A percentile compares a stretch with the other conserved stretches of the same genome.
These are phyloP conservation scores for Micrastur ruficollis DNA, from an alignment of 2,797 vertebrate species.

Conservation along the genomic window DNA sequence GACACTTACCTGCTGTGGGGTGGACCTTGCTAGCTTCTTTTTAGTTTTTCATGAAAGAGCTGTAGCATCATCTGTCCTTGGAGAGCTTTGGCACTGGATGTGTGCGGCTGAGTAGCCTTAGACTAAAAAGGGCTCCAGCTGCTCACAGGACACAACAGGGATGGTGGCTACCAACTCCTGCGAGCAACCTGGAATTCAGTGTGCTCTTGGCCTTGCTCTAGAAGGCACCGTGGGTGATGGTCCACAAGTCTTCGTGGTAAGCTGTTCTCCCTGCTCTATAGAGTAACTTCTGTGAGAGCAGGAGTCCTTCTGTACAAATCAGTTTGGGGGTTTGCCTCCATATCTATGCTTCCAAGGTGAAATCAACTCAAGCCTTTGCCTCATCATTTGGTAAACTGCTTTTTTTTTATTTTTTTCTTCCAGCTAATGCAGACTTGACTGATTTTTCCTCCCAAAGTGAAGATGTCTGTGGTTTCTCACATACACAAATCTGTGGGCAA, in stretches of 20 bases:
- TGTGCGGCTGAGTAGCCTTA: neutral
- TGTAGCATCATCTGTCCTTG: neutral
- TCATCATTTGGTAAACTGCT: neutral
- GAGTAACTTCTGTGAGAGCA: neutral
- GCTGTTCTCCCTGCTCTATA: neutral
- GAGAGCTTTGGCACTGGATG: neutral
- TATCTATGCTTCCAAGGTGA: neutral
- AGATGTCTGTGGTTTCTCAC: neutral
- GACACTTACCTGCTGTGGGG: neutral
- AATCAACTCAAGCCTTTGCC: neutral
- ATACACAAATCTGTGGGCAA: accelerated
- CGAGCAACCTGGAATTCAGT: neutral
- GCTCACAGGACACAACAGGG: neutral
- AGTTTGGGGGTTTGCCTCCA: neutral
- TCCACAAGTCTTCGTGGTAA: neutral
- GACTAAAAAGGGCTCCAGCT: neutral
- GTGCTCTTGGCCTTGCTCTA: neutral
- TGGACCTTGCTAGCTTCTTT: neutral
- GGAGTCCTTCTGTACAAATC: neutral
- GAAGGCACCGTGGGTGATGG: neutral
- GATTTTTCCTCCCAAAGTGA: neutral
- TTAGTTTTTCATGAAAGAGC: neutral
- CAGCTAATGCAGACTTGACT: neutral
- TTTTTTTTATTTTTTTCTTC: neutral
- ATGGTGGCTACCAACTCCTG: neutral